Evolutionary conservation across 2,888 invertebrate genomes (phyloP).

Genomic region (Acrobasis consociella): DNA sequence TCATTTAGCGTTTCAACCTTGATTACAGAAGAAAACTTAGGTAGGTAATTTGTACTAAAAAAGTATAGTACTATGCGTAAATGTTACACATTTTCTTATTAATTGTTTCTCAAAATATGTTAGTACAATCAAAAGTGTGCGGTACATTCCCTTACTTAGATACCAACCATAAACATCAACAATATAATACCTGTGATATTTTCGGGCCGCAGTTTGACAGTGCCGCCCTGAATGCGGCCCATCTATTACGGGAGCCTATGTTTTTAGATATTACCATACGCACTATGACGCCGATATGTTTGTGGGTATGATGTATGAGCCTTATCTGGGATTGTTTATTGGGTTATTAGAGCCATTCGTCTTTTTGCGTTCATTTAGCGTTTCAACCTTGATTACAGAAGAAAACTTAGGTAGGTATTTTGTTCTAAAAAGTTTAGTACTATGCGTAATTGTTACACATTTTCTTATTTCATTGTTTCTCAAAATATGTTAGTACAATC

Average conservation of each 20-base stretch:
- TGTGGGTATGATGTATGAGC: slow-evolving; percentile 4
- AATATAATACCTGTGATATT: slow-evolving; percentile 14
- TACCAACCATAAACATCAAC: neutral
- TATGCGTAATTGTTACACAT: too few species aligned
- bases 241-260: neutral
- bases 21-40: too few species aligned
- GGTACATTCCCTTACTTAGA: neutral
- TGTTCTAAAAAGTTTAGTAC: too few species aligned
- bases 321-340: neutral
- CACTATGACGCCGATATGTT: neutral
- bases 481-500: too few species aligned
- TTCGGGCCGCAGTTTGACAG: slow-evolving; percentile 16
- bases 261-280: neutral
- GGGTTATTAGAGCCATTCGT: neutral
- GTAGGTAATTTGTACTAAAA: too few species aligned
- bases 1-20: too few species aligned
- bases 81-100: neutral
- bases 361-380: too few species aligned
- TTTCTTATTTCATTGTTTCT: neutral
- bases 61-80: too few species aligned
- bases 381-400: too few species aligned
- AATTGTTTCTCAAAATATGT: neutral
- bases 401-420: too few species aligned
- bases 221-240: slow-evolving; percentile 2
- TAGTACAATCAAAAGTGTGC: too few species aligned